Evolutionary conservation across 2,888 invertebrate species (phyloP).

Genomic region (Scaptomyza reducta): DNA sequence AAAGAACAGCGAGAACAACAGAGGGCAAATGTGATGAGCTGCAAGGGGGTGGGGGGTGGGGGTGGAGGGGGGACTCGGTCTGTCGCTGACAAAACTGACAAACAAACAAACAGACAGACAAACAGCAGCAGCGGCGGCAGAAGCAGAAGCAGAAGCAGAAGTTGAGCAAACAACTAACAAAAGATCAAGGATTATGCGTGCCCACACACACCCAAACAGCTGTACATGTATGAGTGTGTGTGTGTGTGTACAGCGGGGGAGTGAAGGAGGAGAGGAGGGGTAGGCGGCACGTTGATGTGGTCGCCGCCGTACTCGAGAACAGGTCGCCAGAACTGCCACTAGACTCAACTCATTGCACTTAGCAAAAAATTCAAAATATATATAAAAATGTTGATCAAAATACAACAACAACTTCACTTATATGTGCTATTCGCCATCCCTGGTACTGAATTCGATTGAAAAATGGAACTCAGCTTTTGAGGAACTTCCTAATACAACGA

Average conservation of each 20-base stretch:
- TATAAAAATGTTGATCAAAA: neutral
- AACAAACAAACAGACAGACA: slow-evolving; percentile 9
- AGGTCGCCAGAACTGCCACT: slow-evolving; percentile 31
- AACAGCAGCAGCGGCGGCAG: neutral
- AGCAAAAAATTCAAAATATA: neutral
- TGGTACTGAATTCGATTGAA: too few relatives aligned
- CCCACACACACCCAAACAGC: slow-evolving; percentile 22
- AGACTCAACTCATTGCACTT: slow-evolving; percentile 1
- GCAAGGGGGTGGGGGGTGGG: neutral
- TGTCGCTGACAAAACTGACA: slow-evolving; percentile 54
- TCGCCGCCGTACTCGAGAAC: slow-evolving; percentile 22
- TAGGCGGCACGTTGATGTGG: slow-evolving; percentile 50
- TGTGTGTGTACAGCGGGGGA: slow-evolving; percentile 1
- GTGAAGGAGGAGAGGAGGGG: too few relatives aligned
- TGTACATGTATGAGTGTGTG: slow-evolving; percentile 1
- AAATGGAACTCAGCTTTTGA: too few relatives aligned
- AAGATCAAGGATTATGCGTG: slow-evolving; percentile 80
- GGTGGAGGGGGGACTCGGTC: neutral
- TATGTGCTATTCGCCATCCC: too few relatives aligned
- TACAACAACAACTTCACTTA: too few relatives aligned
- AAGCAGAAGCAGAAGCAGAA: slow-evolving; percentile 55
- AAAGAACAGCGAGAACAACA: too few relatives aligned
- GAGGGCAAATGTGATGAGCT: too few relatives aligned
- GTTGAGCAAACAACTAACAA: slow-evolving; percentile 81
- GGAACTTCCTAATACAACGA: too few relatives aligned